Conservation (phyloP, 2,113 vertebrate genomes). For the Mionectes macconnelli region DNA sequence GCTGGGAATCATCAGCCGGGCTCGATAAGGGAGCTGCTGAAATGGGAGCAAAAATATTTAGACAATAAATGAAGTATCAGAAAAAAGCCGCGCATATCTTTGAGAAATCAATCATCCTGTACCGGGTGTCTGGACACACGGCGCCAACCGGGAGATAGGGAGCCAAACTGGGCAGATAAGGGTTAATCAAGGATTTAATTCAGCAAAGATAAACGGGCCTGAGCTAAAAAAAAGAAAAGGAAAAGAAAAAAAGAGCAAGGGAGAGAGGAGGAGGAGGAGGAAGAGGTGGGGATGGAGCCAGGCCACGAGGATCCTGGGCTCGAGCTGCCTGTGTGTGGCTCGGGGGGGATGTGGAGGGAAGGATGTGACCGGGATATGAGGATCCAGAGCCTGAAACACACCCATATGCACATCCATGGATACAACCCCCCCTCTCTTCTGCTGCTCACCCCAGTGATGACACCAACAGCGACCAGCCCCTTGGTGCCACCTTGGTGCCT, state of each 20-base stretch:
- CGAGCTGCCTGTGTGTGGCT: not conserved
- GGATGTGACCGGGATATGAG: not conserved
- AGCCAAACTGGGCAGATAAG: conserved; percentile 84
- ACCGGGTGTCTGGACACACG: conserved; percentile 92
- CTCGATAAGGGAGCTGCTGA: conserved; percentile 76
- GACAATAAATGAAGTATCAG: conserved; percentile 98
- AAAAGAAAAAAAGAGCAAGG: not conserved
- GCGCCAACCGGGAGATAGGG: conserved; percentile 92
- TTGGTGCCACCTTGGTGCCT: rapidly evolving
- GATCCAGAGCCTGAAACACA: not conserved
- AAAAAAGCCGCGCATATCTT: conserved; percentile 86
- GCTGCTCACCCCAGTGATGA: rapidly evolving
- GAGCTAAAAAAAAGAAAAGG: not conserved
- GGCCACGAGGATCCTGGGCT: not conserved
- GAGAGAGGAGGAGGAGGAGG: not conserved
- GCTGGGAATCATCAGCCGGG: conserved; percentile 73
- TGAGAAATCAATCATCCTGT: conserved; percentile 96
- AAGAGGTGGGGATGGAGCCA: conserved; percentile 11
- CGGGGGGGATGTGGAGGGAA: not conserved
- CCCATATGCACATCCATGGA: not conserved
- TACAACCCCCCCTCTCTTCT: not conserved
- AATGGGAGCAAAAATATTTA: conserved; percentile 87
- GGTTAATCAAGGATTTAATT: conserved; percentile 85
- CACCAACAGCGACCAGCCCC: not conserved
- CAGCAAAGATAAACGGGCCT: conserved; percentile 74